Conservation (phyloP, 2,888 invertebrate genomes). For the Nudaria mundana region DNA sequence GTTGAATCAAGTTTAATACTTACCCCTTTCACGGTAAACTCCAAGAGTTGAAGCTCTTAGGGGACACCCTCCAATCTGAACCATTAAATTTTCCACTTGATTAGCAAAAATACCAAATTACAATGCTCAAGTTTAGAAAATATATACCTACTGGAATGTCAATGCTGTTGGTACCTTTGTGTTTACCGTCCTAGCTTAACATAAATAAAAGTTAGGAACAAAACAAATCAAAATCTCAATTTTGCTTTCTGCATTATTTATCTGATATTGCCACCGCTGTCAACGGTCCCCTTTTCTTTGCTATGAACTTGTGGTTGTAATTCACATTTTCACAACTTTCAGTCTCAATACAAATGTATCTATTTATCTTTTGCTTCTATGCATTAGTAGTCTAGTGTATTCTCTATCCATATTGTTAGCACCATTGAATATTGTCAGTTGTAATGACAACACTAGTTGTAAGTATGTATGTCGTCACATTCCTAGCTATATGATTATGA, state of each 20-base stretch:
- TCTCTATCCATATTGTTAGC: too few species aligned
- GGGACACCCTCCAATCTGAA: conserved; percentile 2
- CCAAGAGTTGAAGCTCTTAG: too few species aligned
- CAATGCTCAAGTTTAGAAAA: conserved; percentile 39
- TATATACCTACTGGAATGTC: conserved; percentile 20
- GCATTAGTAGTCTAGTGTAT: too few species aligned
- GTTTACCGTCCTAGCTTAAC: conserved; percentile 51
- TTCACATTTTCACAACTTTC: conserved; percentile 63
- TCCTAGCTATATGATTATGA: too few species aligned
- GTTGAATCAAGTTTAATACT: too few species aligned
- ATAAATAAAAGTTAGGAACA: conserved; percentile 76
- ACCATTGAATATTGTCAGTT: too few species aligned
- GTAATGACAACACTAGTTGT: too few species aligned
- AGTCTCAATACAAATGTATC: conserved; percentile 46
- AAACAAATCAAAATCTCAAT: conserved; percentile 81
- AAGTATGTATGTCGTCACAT: too few species aligned
- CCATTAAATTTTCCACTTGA: conserved; percentile 51
- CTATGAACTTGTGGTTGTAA: conserved; percentile 63
- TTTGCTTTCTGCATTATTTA: conserved; percentile 77
- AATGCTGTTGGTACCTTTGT: conserved; percentile 45
- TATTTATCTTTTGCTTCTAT: too few species aligned
- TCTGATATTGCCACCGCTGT: conserved; percentile 73
- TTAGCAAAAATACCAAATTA: conserved; percentile 38
- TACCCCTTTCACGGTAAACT: too few species aligned
- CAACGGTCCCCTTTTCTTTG: conserved; percentile 69